These are phyloP conservation scores for Telmatherina bonti DNA, from an alignment of 2,797 vertebrate species.

Conservation along the genomic window DNA sequence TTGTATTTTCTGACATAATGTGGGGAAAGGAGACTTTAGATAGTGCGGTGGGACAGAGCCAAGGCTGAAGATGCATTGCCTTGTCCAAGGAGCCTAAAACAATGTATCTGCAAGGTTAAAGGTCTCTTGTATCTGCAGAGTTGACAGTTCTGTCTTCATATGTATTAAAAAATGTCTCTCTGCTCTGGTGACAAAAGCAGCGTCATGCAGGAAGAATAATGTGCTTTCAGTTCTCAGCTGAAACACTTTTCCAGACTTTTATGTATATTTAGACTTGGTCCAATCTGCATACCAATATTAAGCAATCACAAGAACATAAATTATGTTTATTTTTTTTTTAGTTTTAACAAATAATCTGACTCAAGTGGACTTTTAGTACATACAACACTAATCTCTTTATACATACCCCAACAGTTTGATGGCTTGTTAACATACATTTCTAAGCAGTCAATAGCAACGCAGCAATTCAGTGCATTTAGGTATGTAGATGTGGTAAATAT, in stretches of 20 bases:
- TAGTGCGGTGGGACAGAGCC: slow-evolving; percentile 40
- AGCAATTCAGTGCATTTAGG: too few relatives aligned
- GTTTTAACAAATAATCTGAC: slow-evolving; percentile 12
- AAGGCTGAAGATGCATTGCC: slow-evolving; percentile 55
- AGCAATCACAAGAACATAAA: slow-evolving; percentile 23
- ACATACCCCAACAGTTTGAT: neutral
- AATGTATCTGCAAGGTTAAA: slow-evolving; percentile 39
- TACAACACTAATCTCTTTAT: neutral
- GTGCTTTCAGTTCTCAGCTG: slow-evolving; percentile 25
- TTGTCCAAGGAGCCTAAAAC: slow-evolving; percentile 51
- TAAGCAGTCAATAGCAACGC: too few relatives aligned
- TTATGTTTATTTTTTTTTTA: slow-evolving; percentile 1
- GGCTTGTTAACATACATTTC: too few relatives aligned
- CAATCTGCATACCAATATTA: slow-evolving; percentile 11
- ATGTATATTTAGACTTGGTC: slow-evolving; percentile 14
- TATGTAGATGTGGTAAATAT: too few relatives aligned
- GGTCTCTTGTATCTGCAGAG: slow-evolving; percentile 31
- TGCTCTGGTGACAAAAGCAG: slow-evolving; percentile 13
- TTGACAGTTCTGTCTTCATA: slow-evolving; percentile 12
- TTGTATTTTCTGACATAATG: slow-evolving; percentile 49
- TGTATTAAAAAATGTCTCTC: slow-evolving; percentile 15
- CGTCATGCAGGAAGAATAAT: slow-evolving; percentile 13
- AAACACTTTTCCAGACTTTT: slow-evolving; percentile 18
- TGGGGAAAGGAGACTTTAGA: slow-evolving; percentile 56
- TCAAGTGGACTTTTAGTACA: neutral